These are phyloP conservation scores for Camponotus pennsylvanicus DNA, from an alignment of 1,140 invertebrate species.

Conservation along the genomic window DNA sequence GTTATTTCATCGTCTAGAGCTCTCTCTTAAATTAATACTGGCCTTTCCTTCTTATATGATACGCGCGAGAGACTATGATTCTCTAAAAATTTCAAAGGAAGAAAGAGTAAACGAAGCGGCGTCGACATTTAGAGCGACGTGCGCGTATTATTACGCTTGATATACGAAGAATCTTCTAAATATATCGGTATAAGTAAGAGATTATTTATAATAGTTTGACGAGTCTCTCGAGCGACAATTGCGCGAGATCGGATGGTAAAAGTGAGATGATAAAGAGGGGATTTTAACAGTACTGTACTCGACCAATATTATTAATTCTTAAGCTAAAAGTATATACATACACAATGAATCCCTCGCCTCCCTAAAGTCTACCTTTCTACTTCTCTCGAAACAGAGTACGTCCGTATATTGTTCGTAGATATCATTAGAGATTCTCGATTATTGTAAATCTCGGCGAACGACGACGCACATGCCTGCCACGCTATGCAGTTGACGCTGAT, in stretches of 20 bases:
- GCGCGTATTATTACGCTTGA: conserved; percentile 49
- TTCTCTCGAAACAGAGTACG: conserved; percentile 34
- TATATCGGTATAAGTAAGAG: conserved; percentile 5
- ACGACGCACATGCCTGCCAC: conserved; percentile 33
- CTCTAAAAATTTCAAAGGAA: conserved; percentile 22
- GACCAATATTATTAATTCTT: conserved; percentile 76
- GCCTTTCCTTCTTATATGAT: conserved; percentile 65
- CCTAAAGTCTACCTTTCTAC: conserved; percentile 46
- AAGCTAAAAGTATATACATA: conserved; percentile 57
- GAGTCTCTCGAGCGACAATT: neutral
- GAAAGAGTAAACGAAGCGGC: neutral
- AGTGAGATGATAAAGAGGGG: conserved; percentile 4
- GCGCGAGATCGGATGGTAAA: neutral
- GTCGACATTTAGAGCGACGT: neutral
- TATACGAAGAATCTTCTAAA: conserved; percentile 5
- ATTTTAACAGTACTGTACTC: conserved; percentile 76
- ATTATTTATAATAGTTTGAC: conserved; percentile 10
- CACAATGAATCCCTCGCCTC: neutral
- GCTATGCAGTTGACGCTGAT: conserved; percentile 7
- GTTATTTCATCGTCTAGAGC: conserved; percentile 55
- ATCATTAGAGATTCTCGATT: conserved; percentile 31
- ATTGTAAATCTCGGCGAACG: conserved; percentile 56
- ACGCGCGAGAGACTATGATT: conserved; percentile 29
- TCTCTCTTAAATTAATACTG: conserved; percentile 62
- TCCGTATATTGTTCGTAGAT: conserved; percentile 24